Evolutionary conservation across 2,797 vertebrate species (phyloP).

Genomic region (Fringilla coelebs): DNA sequence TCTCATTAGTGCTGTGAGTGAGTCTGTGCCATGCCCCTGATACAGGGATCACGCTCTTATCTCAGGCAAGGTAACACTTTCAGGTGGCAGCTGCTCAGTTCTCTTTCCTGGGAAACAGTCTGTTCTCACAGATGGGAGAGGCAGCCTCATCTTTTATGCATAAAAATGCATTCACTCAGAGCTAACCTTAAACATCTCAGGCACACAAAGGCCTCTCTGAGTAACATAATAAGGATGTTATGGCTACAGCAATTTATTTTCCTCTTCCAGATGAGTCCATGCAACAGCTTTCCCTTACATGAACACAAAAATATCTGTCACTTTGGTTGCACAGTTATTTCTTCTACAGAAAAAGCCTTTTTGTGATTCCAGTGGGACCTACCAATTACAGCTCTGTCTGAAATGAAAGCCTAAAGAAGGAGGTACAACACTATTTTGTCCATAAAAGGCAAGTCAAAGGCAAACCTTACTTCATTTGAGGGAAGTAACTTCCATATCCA

Average conservation of each 20-base stretch:
- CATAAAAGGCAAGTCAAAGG: not conserved
- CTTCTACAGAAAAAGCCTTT: not conserved
- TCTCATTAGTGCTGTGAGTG: not conserved
- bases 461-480: constrained; percentile 76
- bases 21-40: not conserved
- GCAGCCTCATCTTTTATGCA: not conserved
- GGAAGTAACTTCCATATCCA: constrained; percentile 68
- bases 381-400: not conserved
- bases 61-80: not conserved
- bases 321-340: not conserved
- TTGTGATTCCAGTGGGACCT: not conserved
- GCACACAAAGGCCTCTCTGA: not conserved
- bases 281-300: not conserved
- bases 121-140: not conserved
- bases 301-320: not conserved
- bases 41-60: not conserved
- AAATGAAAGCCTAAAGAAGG: not conserved
- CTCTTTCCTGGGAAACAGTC: not conserved
- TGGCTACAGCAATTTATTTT: not conserved
- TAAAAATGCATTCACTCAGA: not conserved
- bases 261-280: not conserved
- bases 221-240: not conserved
- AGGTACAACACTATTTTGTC: not conserved
- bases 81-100: not conserved
- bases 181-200: not conserved